Evolutionary conservation across 2,888 invertebrate species (phyloP), one percentile per base, ranked within the genome.

Genomic region (Cenopis cana): DNA sequence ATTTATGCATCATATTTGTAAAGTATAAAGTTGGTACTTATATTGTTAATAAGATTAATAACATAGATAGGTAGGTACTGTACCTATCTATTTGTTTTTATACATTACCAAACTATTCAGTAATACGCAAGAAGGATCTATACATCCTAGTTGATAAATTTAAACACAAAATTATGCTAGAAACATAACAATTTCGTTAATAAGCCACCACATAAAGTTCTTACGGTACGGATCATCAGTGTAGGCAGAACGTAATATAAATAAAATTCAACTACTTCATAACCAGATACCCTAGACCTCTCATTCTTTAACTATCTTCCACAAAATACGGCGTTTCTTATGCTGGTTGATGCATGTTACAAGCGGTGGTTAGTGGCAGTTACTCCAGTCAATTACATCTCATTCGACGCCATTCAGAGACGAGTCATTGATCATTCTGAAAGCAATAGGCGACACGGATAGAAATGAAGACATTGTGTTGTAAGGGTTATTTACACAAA

Each of bases 381-480:
- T 71, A 71, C 29, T 66, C 38, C 49, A 66, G 66, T 29, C 66
- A 67, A 71, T 71, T 67, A 67, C 55, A 36, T 55, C 50, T 61
- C 67, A 71, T 71, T 71, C 61, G 24, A 71, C 66, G 71, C 38
- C 60, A 59, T 67, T 61, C 18, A 60, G 55, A 61, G 18, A 55
- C 66, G 49, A 46, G 20, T 36, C 59, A 60, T 71, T 67, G 55
- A 61, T 71, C 66, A 71, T 67, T 70, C 60, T 60, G 65, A 46
- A 71, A 71, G 55, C 60, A 61, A 71, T 61, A 50, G 1, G 2
- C 24, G 4, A 24, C n/a, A n/a, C 61, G 50, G 71, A 61, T 67
- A 38, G 67, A 56, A 71, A 71, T 71, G 61, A 67, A 67, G 71
- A 71, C 61, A 71, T 67, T 67, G 65, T 59, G 60, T 60, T 49